These are phyloP conservation scores for Araneus ventricosus DNA, from an alignment of 1,140 invertebrate species.

Conservation along the genomic window DNA sequence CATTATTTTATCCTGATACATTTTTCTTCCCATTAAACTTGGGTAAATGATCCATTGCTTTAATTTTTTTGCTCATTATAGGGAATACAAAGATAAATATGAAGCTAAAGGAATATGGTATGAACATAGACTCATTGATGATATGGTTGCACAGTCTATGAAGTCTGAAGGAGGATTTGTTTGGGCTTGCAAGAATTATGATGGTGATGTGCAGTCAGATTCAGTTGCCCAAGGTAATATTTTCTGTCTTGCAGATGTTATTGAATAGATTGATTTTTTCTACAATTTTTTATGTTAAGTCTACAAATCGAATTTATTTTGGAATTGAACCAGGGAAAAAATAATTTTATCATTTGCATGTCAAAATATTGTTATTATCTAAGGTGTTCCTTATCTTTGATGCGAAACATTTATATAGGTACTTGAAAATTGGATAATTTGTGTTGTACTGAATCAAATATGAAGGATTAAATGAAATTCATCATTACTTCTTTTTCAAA, in stretches of 20 bases:
- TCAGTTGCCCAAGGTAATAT: conserved; percentile 95
- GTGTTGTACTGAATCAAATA: too few relatives aligned
- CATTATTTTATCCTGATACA: not conserved
- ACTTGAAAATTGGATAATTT: too few relatives aligned
- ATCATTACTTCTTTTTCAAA: too few relatives aligned
- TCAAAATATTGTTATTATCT: too few relatives aligned
- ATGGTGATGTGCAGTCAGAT: conserved; percentile 99
- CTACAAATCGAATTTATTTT: too few relatives aligned
- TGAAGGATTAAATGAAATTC: too few relatives aligned
- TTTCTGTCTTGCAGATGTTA: not conserved
- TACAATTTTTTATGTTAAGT: too few relatives aligned
- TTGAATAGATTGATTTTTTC: too few relatives aligned
- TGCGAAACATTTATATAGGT: too few relatives aligned
- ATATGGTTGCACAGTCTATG: conserved; percentile 99
- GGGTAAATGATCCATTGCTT: conserved; percentile 1
- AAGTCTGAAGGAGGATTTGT: conserved; percentile 99
- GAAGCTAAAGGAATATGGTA: conserved; percentile 96
- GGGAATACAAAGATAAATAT: conserved; percentile 91
- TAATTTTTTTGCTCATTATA: conserved; percentile 76
- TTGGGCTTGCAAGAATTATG: conserved; percentile 99
- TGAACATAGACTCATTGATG: conserved; percentile 98
- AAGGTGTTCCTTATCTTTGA: too few relatives aligned
- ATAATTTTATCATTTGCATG: too few relatives aligned
- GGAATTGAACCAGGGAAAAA: too few relatives aligned
- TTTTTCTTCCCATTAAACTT: not conserved